Base-by-base conservation (phyloP, 1,140 invertebrate species). In the Oscheius sp. region DNA sequence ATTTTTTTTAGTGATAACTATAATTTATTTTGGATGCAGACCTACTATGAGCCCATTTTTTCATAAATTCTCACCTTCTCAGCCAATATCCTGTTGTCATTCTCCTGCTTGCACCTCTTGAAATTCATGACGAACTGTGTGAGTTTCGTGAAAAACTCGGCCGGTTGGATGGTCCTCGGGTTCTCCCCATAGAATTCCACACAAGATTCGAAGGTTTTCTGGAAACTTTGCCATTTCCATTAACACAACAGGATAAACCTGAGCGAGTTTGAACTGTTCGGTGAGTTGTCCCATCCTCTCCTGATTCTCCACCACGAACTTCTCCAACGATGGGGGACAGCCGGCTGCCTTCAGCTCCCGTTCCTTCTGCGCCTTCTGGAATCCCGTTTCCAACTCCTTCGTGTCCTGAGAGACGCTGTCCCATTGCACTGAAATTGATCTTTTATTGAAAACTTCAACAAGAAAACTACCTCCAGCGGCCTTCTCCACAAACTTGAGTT, bases 401-500 rank as follows among this genome's bases (percentile, higher is more conserved):
- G 71, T 61, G 66, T 80, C 73, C 10, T 61, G 36, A 31, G 59
- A 32, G 13, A 80, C 42, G 23, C 46, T 62, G 28, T 79, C 73
- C 42, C 79, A 74, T 55, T 74, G 76, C 18, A 81, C 76, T 80
- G 26, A 52, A 77, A 71, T 55, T 15, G 23, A 29, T 20, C 46
- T 31, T 45, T 28, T 26, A n/a, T 58, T 38, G 32, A 38, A 23
- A 15, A 3, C 26, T 15, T 62, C 32, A n/a, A 69, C 42, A 23
- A 23, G 18, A 42, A 59, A 46, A 66, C 63, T 36, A 83, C 79
- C 78, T 20, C 69, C 52, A 20, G 79, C 62, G 3, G 81, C 82
- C 49, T 73, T 76, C 10, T 83, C 82, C 2, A 81, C 78, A 35
- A 84, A 80, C 67, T 83, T 82, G 15, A 83, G 64, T 58, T 84